Evolutionary conservation across 2,797 vertebrate species (phyloP), one percentile per base, ranked within the genome.

Genomic region (Channa striata): DNA sequence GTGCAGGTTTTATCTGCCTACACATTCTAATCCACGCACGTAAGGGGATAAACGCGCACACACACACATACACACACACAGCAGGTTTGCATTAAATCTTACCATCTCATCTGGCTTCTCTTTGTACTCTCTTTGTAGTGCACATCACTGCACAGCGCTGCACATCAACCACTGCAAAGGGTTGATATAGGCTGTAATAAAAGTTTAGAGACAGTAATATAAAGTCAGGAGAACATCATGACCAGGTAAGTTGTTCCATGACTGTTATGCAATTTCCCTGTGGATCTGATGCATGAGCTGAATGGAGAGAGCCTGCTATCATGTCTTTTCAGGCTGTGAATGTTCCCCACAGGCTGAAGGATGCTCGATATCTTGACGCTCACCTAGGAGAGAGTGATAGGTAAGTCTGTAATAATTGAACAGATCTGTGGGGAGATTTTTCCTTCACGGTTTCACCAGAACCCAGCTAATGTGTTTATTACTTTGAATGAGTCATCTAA

Each of bases 151-250:
- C 47, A 51, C 58, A 2, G 42, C 1, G 33, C 66, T 64, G 6
- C 58, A 73, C 63, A 52, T 74, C 53, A 72, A 16, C 57, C 33
- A 1, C 65, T 33, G 48, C 47, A 52, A 40, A 58, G 20, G 44
- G 59, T 66, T 68, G 80, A 83, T 67, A 68, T 72, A 77, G 59
- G 62, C 83, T 58, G 60, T 59, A 80, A 83, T 86, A 73, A 86
- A 83, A 79, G 62, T 73, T 67, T 59, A 66, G 59, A 78, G 78
- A 62, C 23, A 25, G 71, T 46, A 37, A 66, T 36, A 72, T 77
- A 68, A 80, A 82, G 49, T 54, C 42, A 42, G 54, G 46, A 58
- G 68, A 63, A 62, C 17, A 62, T 46, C 61, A 63, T 68, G 79
- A 63, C 25, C 73, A 78, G 73, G 67, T 67, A 71, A 54, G 50